Percentiles rank a stretch among this genome's conserved stretches.
Evolutionary conservation across 1,140 invertebrate genomes (phyloP).

Genomic region (Heliconius congener): DNA sequence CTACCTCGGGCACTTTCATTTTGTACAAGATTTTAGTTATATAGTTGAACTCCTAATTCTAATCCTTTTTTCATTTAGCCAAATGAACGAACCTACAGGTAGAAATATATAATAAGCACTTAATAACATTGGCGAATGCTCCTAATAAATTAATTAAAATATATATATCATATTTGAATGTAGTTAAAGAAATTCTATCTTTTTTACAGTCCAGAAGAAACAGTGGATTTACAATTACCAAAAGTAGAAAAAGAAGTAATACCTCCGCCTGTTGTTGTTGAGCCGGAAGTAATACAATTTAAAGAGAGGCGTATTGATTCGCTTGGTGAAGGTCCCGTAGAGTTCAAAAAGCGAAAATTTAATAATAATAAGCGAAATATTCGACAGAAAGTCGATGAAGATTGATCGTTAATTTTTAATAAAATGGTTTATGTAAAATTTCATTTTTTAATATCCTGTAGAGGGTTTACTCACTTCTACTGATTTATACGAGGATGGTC

Average conservation of each 20-base stretch:
- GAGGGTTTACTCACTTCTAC: neutral
- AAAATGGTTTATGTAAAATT: constrained; percentile 7
- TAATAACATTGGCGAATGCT: too few relatives aligned
- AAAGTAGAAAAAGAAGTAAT: constrained; percentile 56
- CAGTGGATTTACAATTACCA: constrained; percentile 66
- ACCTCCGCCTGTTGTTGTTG: constrained; percentile 60
- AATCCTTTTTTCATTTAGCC: too few relatives aligned
- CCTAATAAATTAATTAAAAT: too few relatives aligned
- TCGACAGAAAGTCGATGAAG: constrained; percentile 83
- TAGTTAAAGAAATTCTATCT: neutral
- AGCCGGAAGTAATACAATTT: constrained; percentile 62
- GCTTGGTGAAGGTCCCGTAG: constrained; percentile 68
- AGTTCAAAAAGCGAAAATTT: constrained; percentile 86
- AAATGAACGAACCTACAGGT: too few relatives aligned
- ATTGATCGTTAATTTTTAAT: constrained; percentile 53
- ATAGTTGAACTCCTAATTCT: too few relatives aligned
- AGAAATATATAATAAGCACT: too few relatives aligned
- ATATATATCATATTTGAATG: too few relatives aligned
- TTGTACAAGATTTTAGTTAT: too few relatives aligned
- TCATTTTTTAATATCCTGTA: neutral
- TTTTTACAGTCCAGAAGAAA: constrained; percentile 46
- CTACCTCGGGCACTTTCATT: too few relatives aligned
- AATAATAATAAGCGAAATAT: constrained; percentile 81
- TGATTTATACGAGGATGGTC: neutral
- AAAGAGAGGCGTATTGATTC: constrained; percentile 66